These are phyloP conservation scores for Pristionchus maxplancki DNA, from an alignment of 2,888 invertebrate species.

Conservation along the genomic window DNA sequence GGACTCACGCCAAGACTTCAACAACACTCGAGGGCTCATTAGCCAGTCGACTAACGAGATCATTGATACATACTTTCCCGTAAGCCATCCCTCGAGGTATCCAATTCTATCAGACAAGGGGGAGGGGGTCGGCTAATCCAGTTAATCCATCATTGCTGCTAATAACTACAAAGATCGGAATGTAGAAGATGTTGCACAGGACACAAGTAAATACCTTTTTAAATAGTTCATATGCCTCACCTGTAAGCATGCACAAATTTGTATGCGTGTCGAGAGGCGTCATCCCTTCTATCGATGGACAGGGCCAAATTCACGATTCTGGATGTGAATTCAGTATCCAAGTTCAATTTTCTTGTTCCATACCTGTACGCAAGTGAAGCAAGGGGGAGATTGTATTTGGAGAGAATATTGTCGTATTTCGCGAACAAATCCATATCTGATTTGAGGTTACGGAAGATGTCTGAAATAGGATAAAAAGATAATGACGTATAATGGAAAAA, in stretches of 20 bases:
- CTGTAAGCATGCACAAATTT: slow-evolving; percentile 29
- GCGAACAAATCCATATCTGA: neutral
- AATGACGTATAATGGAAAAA: no score
- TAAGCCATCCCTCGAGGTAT: neutral
- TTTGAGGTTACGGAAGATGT: neutral
- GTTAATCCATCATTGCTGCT: neutral
- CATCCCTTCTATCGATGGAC: slow-evolving; percentile 14
- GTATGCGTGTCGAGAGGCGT: slow-evolving; percentile 15
- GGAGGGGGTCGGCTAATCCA: neutral
- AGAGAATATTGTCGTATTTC: slow-evolving; percentile 21
- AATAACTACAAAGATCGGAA: neutral
- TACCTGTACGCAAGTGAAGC: slow-evolving; percentile 49
- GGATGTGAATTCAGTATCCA: neutral
- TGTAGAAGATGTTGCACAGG: neutral
- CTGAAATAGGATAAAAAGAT: no score
- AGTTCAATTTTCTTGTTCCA: neutral
- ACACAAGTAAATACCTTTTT: neutral
- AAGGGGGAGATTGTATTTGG: slow-evolving; percentile 29
- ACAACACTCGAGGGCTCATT: neutral
- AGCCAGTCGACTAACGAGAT: neutral
- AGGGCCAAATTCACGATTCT: slow-evolving; percentile 49
- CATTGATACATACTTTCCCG: neutral
- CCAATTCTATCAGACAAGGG: neutral
- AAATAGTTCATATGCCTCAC: neutral
- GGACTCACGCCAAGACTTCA: neutral